phyloP scores from a whole-genome alignment of 2,888 invertebrate genomes.

The Nemotelus pantherinus region DNA sequence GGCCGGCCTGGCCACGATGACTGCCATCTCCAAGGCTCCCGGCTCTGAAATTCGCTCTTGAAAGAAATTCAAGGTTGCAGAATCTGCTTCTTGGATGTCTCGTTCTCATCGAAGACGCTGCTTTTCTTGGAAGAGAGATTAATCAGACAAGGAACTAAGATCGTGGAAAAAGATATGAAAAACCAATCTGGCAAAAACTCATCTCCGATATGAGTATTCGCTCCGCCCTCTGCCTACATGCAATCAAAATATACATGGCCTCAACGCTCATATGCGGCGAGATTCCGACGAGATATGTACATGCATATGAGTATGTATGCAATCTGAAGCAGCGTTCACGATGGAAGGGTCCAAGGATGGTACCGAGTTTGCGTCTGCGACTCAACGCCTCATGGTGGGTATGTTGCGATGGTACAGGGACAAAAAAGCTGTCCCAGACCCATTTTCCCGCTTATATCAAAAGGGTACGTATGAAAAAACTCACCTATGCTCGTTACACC shows the following conservation, averaged over 20 bases:
- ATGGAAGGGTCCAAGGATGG: constrained; percentile 32
- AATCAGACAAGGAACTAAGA: constrained; percentile 10
- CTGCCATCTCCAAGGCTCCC: not conserved
- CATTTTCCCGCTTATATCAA: constrained; percentile 30
- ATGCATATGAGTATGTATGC: not conserved
- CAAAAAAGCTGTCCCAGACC: constrained; percentile 38
- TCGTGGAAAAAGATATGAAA: constrained; percentile 8
- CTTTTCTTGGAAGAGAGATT: constrained; percentile 35
- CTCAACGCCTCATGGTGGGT: not conserved
- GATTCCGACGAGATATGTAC: not conserved
- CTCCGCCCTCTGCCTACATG: constrained; percentile 48
- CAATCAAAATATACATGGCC: not conserved
- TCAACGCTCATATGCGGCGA: constrained; percentile 12
- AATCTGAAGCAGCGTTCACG: not conserved
- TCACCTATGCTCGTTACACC: constrained; percentile 29
- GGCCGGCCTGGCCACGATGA: not conserved
- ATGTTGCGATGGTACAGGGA: constrained; percentile 12
- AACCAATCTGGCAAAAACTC: constrained; percentile 20
- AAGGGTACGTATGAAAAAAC: constrained; percentile 19
- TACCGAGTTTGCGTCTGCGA: not conserved
- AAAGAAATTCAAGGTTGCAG: constrained; percentile 22
- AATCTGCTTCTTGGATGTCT: constrained; percentile 10
- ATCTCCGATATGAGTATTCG: constrained; percentile 33
- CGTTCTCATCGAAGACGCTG: constrained; percentile 11
- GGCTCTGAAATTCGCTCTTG: constrained; percentile 20